Evolutionary conservation across 2,888 invertebrate species (phyloP).

Genomic region (Penaeus monodon): DNA sequence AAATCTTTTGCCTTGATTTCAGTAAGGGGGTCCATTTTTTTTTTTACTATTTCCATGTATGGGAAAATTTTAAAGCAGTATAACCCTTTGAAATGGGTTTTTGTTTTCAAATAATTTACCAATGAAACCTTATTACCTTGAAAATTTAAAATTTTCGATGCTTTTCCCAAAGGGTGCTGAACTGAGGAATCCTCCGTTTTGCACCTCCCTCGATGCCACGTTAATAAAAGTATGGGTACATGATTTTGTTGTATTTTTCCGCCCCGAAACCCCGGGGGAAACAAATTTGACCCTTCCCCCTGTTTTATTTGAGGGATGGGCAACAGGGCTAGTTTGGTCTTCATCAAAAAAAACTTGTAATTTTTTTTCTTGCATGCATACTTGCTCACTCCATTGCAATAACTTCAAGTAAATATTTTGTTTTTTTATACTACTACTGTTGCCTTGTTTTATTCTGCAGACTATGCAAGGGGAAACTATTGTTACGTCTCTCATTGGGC

Average conservation of each 20-base stretch:
- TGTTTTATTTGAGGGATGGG: slow-evolving; percentile 82
- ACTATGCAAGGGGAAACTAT: too few species aligned
- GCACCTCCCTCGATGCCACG: slow-evolving; percentile 81
- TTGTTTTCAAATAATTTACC: too few species aligned
- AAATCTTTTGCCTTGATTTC: too few species aligned
- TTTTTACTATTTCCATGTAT: too few species aligned
- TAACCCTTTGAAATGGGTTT: too few species aligned
- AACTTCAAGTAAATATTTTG: too few species aligned
- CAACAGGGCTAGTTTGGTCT: slow-evolving; percentile 80
- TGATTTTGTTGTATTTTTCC: slow-evolving; percentile 88
- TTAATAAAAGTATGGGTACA: slow-evolving; percentile 83
- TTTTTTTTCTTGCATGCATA: slow-evolving; percentile 71
- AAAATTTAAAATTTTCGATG: slow-evolving; percentile 66
- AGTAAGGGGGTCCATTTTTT: too few species aligned
- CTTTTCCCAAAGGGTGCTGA: slow-evolving; percentile 90
- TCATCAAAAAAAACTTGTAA: slow-evolving; percentile 89
- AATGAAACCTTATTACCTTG: slow-evolving; percentile 69
- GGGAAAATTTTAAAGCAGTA: too few species aligned
- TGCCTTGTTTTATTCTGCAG: too few species aligned
- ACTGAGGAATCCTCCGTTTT: slow-evolving; percentile 87
- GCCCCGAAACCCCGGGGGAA: slow-evolving; percentile 89
- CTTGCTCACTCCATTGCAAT: too few species aligned
- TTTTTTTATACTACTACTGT: too few species aligned
- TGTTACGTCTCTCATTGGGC: too few species aligned
- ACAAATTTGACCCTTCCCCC: slow-evolving; percentile 91